Percentiles rank a stretch among this genome's conserved stretches.
phyloP scores from a whole-genome alignment of 2,888 invertebrate genomes.

The Phrixothrix hirtus region DNA sequence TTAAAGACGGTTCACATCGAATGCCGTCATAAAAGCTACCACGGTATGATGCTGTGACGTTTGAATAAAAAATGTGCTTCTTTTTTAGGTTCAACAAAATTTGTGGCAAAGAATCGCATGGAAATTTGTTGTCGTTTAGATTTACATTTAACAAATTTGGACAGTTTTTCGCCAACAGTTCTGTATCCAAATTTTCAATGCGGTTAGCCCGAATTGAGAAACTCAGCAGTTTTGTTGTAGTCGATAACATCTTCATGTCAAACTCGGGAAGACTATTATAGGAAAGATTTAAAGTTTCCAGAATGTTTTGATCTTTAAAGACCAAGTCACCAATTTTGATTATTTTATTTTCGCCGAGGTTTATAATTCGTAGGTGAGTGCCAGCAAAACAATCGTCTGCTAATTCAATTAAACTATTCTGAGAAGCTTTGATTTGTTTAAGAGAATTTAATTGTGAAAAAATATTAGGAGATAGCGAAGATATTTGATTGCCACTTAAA shows the following conservation, averaged over 20 bases:
- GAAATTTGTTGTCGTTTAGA: neutral
- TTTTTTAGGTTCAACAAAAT: neutral
- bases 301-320: neutral
- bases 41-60: too few species aligned
- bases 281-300: neutral
- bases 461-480: neutral
- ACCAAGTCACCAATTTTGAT: neutral
- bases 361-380: neutral
- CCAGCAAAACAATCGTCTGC: neutral
- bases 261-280: neutral
- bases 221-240: neutral
- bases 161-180: too few species aligned
- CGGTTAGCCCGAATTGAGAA: neutral
- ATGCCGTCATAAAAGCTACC: neutral
- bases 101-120: neutral
- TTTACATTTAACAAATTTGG: neutral
- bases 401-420: neutral
- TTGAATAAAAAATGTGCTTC: too few species aligned
- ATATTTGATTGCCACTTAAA: neutral
- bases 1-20: neutral
- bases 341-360: neutral
- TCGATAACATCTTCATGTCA: neutral
- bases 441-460: neutral
- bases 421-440: neutral
- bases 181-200: neutral